These are phyloP conservation scores for Cottoperca gobio DNA, from an alignment of 2,797 vertebrate genomes.

Conservation along the genomic window DNA sequence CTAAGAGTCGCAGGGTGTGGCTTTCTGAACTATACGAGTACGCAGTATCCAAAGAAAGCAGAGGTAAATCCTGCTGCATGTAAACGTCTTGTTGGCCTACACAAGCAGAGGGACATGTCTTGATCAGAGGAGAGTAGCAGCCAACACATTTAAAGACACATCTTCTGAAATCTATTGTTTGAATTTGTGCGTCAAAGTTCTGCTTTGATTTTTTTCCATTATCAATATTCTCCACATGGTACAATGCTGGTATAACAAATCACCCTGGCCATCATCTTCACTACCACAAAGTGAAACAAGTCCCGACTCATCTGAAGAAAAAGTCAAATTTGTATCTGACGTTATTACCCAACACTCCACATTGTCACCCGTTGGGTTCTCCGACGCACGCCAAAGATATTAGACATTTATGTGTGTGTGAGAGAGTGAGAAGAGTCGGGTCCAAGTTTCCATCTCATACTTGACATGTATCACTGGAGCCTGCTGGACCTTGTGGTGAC, in stretches of 20 bases:
- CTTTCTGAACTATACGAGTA: slow-evolving; percentile 14
- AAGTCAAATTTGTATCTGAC: neutral
- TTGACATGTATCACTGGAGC: slow-evolving; percentile 67
- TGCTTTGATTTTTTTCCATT: slow-evolving; percentile 17
- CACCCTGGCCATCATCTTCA: slow-evolving; percentile 11
- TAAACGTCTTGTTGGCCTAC: neutral
- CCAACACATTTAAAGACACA: neutral
- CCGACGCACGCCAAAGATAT: slow-evolving; percentile 38
- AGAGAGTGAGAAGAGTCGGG: slow-evolving; percentile 5
- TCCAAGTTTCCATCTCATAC: slow-evolving; percentile 59
- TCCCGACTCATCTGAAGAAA: slow-evolving; percentile 22
- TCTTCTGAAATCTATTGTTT: slow-evolving; percentile 10
- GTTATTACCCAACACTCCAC: slow-evolving; percentile 40
- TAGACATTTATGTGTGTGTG: slow-evolving; percentile 19
- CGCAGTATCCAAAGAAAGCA: neutral
- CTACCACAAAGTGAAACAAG: slow-evolving; percentile 30
- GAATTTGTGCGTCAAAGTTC: slow-evolving; percentile 28
- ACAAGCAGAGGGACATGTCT: neutral
- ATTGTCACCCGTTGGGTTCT: slow-evolving; percentile 38
- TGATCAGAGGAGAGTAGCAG: neutral
- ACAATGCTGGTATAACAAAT: slow-evolving; percentile 13
- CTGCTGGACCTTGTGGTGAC: slow-evolving; percentile 59
- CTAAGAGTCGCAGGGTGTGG: slow-evolving; percentile 20
- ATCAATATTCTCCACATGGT: slow-evolving; percentile 25
- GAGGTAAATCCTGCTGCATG: neutral